Base-by-base conservation (phyloP, 2,888 invertebrate species). In the Lepidonotus clava region DNA sequence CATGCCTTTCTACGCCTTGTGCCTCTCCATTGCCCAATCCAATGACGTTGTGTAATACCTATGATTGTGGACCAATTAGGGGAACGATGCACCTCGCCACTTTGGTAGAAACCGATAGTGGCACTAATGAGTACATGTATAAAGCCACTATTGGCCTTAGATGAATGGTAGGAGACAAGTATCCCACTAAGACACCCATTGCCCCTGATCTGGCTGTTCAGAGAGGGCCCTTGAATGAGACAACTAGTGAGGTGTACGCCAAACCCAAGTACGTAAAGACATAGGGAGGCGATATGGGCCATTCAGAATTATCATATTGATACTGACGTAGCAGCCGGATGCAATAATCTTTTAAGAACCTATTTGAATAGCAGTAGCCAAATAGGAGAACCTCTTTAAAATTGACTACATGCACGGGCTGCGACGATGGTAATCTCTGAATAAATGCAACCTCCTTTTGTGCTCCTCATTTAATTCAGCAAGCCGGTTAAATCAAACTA, bases 91-190 rank as follows among this genome's bases (percentile, higher is more conserved):
- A 34, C 51, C 24, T 1, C 32, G 8, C 41, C 46, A 41, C 80
- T 80, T 51, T 80, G 51, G 71, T n/a, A 28, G 41, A 4, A n/a
- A 14, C 11, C 46, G 51, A 34, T 24, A 32, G 51, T 21, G 51
- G 51, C 46, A 46, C n/a, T 80, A 80, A 80, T 80, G 46, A 80
- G 80, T 80, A 46, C 80, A 46, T 46, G n/a, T n/a, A 76, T 38
- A 8, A 34, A 24, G 51, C 28, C 6, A 28, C 46, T 34, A 46
- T 46, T 46, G 80, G 46, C 46, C 34, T 28, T 34, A 80, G 80
- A 80, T 80, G 80, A 80, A 46, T 51, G 80, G 46, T 5, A 51
- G 14, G 28, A 80, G 46, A 28, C 46, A 80, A 34, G 46, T 21
- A 32, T 34, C 1, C 28, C 46, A 28, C 18, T 18, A 34, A 18